Evolutionary conservation across 2,888 invertebrate genomes (phyloP).

Genomic region (Pseudoips prasinana): DNA sequence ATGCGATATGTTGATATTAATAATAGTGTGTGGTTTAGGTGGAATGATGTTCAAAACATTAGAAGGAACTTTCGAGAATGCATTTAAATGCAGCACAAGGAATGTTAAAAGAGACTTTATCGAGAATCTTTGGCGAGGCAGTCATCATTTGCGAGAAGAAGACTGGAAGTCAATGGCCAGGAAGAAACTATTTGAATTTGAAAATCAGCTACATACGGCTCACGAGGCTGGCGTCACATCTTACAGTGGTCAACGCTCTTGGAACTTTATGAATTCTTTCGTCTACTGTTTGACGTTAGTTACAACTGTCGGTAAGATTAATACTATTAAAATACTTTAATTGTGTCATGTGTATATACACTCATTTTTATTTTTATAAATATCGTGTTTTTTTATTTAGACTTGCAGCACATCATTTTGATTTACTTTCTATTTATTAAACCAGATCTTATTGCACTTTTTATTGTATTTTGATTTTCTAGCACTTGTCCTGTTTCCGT

Average conservation of each 20-base stretch:
- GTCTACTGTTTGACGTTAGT: slow-evolving; percentile 93
- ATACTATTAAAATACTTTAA: no score
- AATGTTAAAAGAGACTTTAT: slow-evolving; percentile 93
- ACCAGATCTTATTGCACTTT: no score
- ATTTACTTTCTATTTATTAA: no score
- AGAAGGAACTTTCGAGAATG: slow-evolving; percentile 92
- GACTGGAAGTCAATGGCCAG: slow-evolving; percentile 95
- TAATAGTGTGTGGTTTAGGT: slow-evolving; percentile 89
- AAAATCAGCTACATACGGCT: slow-evolving; percentile 91
- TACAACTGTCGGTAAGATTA: slow-evolving; percentile 92
- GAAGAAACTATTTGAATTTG: slow-evolving; percentile 90
- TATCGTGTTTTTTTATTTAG: background rate
- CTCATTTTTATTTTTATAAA: background rate
- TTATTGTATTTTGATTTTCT: slow-evolving; percentile 1
- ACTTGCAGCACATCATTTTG: no score
- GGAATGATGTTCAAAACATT: slow-evolving; percentile 90
- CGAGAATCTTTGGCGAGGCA: slow-evolving; percentile 90
- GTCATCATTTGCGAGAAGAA: slow-evolving; percentile 91
- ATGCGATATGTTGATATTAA: slow-evolving; percentile 84
- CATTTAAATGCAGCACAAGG: slow-evolving; percentile 94
- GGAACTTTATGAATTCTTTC: slow-evolving; percentile 94
- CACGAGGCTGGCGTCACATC: slow-evolving; percentile 92
- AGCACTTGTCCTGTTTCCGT: no score
- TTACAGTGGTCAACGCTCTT: slow-evolving; percentile 91
- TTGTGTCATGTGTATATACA: no score